phyloP scores from a whole-genome alignment of 2,888 invertebrate genomes.

The Ametastegia equiseti region DNA sequence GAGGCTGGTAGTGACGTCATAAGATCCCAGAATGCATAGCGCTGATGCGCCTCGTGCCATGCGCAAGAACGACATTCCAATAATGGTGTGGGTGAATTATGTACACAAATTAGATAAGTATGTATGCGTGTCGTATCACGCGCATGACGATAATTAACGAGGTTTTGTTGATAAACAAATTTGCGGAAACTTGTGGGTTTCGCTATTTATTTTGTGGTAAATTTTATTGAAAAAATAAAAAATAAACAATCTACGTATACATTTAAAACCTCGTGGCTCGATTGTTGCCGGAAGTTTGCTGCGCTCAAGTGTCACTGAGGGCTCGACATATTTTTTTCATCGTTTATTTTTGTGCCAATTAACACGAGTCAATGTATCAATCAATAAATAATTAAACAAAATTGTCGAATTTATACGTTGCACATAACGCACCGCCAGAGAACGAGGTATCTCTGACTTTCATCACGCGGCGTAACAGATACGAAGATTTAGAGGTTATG shows the following conservation, averaged over 20 bases:
- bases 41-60: not conserved
- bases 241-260: too few species aligned
- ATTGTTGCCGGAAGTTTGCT: not conserved
- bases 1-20: not conserved
- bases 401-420: not conserved
- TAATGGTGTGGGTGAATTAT: not conserved
- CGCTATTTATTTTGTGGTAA: not conserved
- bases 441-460: not conserved
- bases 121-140: not conserved
- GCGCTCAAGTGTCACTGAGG: not conserved
- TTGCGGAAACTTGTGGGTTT: not conserved
- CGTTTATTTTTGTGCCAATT: not conserved
- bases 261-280: not conserved
- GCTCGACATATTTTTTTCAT: not conserved
- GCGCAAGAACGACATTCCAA: not conserved
- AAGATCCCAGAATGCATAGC: not conserved
- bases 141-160: not conserved
- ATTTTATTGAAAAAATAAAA: not conserved
- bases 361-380: not conserved
- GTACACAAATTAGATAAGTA: too few species aligned
- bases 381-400: not conserved
- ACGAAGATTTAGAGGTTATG: slow-evolving; percentile 36
- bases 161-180: not conserved
- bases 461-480: not conserved
- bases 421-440: not conserved